Conservation (phyloP, 2,797 vertebrate genomes). For the Huso huso region DNA sequence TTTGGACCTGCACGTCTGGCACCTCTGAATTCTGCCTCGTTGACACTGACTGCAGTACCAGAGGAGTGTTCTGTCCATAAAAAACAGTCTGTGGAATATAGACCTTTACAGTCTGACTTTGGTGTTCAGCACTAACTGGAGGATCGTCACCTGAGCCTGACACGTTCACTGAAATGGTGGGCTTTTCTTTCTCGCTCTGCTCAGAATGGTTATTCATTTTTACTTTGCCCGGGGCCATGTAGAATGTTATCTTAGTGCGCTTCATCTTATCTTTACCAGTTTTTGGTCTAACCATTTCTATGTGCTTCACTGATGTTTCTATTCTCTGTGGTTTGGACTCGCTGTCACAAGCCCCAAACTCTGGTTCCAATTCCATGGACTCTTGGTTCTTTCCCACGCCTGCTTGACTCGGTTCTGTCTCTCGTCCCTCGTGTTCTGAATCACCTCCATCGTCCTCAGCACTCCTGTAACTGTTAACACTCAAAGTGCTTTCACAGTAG, state of each 20-base stretch:
- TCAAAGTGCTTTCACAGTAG: background rate
- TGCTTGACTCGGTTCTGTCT: background rate
- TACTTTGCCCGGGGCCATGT: slow-evolving; percentile 39
- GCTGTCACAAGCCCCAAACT: background rate
- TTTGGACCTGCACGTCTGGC: rapidly evolving
- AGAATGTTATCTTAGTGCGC: slow-evolving; percentile 56
- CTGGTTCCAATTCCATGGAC: slow-evolving; percentile 1
- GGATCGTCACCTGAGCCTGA: background rate
- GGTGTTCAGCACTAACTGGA: background rate
- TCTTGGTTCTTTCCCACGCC: slow-evolving; percentile 10
- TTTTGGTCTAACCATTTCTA: slow-evolving; percentile 28
- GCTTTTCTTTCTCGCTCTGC: slow-evolving; percentile 13
- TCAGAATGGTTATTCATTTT: slow-evolving; percentile 19
- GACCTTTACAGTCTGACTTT: slow-evolving; percentile 31
- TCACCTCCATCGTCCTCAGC: background rate
- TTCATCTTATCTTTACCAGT: slow-evolving; percentile 40
- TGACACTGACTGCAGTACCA: slow-evolving; percentile 47
- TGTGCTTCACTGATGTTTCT: slow-evolving; percentile 38
- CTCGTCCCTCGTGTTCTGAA: slow-evolving; percentile 2
- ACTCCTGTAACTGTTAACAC: background rate
- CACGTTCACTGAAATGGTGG: background rate
- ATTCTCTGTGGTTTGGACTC: background rate
- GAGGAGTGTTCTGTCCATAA: slow-evolving; percentile 52
- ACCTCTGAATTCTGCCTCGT: slow-evolving; percentile 26
- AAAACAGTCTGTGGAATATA: slow-evolving; percentile 57